Conservation (phyloP, 2,113 vertebrate species). For the Cottus gobio region DNA sequence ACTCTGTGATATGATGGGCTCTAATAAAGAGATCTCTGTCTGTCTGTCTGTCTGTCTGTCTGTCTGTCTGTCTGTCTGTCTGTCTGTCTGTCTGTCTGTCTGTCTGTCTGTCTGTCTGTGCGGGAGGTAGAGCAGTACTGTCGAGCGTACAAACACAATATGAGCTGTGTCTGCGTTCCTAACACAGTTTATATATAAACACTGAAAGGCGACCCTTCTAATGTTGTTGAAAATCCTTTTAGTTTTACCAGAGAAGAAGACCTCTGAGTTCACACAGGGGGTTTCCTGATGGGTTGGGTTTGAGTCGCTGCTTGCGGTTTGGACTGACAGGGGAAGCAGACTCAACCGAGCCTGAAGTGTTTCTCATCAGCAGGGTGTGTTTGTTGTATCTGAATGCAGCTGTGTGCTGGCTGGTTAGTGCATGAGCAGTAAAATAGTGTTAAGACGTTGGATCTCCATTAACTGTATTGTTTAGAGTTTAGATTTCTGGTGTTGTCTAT, state of each 20-base stretch:
- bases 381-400: not conserved
- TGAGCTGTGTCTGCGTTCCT: no score
- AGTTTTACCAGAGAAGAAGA: not conserved
- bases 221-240: not conserved
- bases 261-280: not conserved
- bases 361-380: constrained; percentile 28
- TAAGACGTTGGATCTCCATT: not conserved
- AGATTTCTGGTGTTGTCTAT: not conserved
- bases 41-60: no score
- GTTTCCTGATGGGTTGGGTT: constrained; percentile 3
- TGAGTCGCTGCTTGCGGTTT: constrained; percentile 8
- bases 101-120: no score
- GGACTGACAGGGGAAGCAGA: constrained; percentile 19
- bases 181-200: not conserved
- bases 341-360: constrained; percentile 26
- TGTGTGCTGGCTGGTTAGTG: not conserved
- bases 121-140: no score
- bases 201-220: not conserved
- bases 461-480: not conserved
- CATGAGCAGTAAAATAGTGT: no score
- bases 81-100: no score
- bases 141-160: no score
- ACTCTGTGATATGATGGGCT: no score
- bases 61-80: no score
- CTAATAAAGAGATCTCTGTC: no score